phyloP scores from a whole-genome alignment of 2,113 vertebrate genomes.

The Tupaia chinensis region DNA sequence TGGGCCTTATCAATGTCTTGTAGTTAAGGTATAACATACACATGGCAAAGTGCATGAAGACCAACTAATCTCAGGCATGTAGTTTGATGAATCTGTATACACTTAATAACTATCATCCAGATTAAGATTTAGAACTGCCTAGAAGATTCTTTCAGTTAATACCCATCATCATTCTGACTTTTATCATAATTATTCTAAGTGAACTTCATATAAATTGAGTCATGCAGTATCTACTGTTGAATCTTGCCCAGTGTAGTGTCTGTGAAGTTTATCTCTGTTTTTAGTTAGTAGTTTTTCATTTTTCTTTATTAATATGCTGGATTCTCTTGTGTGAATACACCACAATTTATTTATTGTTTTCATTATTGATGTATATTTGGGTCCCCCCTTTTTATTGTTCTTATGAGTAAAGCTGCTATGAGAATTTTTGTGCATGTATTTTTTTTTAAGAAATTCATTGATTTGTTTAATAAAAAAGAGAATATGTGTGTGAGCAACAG shows the following conservation, averaged over 20 bases:
- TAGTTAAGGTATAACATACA: not conserved
- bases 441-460: too few species aligned
- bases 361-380: not conserved
- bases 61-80: not conserved
- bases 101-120: not conserved
- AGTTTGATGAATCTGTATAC: not conserved
- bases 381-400: not conserved
- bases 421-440: not conserved
- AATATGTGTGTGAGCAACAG: too few species aligned
- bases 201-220: not conserved
- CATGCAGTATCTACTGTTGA: not conserved
- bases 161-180: not conserved
- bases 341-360: not conserved
- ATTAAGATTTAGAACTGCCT: not conserved
- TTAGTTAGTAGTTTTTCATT: not conserved
- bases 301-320: not conserved
- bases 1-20: not conserved
- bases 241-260: not conserved
- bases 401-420: not conserved
- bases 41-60: not conserved
- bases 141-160: not conserved
- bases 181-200: not conserved
- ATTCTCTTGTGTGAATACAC: not conserved
- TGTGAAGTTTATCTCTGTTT: not conserved
- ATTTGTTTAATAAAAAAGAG: too few species aligned